These are phyloP conservation scores for Dinocampus coccinellae DNA, from an alignment of 2,888 invertebrate species.

Conservation along the genomic window DNA sequence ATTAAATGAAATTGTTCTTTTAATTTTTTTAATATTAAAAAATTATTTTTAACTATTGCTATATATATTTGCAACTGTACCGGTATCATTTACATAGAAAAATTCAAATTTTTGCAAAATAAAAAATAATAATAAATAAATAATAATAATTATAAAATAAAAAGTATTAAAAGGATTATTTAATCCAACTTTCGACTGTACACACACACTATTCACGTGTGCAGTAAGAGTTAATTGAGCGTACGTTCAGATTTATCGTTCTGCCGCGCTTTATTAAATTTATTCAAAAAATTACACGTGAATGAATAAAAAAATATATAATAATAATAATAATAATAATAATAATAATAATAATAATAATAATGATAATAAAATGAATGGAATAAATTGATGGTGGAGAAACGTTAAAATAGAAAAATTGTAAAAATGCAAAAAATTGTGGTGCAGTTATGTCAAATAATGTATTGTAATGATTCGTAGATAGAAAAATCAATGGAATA, in stretches of 20 bases:
- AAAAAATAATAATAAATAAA: too few species aligned
- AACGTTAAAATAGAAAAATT: neutral
- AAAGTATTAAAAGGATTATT: neutral
- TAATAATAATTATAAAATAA: neutral
- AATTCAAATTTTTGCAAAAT: neutral
- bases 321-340: neutral
- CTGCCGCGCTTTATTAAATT: constrained; percentile 60
- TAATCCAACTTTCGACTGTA: neutral
- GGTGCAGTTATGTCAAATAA: neutral
- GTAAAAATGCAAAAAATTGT: neutral
- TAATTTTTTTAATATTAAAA: too few species aligned
- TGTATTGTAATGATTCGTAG: neutral
- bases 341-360: neutral
- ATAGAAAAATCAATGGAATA: neutral
- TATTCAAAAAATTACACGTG: constrained; percentile 35
- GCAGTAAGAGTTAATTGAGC: constrained; percentile 52
- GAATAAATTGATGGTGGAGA: neutral
- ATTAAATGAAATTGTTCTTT: neutral
- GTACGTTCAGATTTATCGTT: constrained; percentile 58
- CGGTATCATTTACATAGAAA: neutral
- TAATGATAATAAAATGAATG: neutral
- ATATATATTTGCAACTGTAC: neutral
- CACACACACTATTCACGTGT: constrained; percentile 27
- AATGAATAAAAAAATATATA: neutral
- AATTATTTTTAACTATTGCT: neutral